Conservation (phyloP, 2,797 vertebrate species). For the Huso huso region DNA sequence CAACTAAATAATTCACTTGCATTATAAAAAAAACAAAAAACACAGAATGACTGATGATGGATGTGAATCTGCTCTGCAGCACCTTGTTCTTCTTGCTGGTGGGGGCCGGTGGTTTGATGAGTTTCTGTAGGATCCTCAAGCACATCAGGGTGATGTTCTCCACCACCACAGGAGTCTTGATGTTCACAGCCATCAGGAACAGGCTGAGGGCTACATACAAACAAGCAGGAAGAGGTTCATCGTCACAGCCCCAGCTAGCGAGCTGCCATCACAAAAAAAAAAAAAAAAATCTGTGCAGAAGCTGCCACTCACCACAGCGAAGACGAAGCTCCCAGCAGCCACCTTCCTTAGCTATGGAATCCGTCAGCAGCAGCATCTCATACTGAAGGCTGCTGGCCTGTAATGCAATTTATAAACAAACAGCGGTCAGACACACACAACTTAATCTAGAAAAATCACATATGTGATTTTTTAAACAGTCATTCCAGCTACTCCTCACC, state of each 20-base stretch:
- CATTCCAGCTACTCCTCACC: constrained; percentile 51
- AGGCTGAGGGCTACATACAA: constrained; percentile 77
- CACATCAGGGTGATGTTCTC: constrained; percentile 98
- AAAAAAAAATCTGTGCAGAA: neutral
- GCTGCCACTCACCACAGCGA: constrained; percentile 76
- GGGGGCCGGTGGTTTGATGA: constrained; percentile 90
- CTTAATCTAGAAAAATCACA: neutral
- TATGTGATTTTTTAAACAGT: no score
- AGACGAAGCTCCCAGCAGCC: constrained; percentile 94
- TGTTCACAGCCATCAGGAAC: constrained; percentile 97
- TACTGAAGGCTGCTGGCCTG: constrained; percentile 97
- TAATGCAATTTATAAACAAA: neutral
- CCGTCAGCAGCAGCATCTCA: constrained; percentile 92
- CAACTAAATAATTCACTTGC: no score
- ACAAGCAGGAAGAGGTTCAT: neutral
- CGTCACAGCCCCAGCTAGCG: no score
- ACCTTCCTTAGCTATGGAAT: constrained; percentile 95
- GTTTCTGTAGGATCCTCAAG: constrained; percentile 91
- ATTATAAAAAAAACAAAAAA: no score
- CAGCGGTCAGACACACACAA: neutral
- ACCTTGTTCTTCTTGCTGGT: constrained; percentile 99
- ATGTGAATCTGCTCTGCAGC: neutral
- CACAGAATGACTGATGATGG: neutral
- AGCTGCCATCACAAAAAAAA: no score
- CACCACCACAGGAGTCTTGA: constrained; percentile 95